Evolutionary conservation across 2,113 vertebrate species (phyloP).

Genomic region (Arenaria interpres): DNA sequence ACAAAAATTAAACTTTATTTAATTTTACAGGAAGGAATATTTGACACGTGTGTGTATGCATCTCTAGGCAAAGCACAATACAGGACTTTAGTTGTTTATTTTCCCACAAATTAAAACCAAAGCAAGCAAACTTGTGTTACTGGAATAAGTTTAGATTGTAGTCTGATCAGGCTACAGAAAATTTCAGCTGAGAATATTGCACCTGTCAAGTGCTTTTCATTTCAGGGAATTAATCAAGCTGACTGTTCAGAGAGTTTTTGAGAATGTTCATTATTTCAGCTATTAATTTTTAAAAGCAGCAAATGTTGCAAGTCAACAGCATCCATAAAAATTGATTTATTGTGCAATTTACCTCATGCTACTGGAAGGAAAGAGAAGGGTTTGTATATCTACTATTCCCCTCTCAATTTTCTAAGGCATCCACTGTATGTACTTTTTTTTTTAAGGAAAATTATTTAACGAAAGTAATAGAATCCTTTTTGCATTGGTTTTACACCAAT

Average conservation of each 20-base stretch:
- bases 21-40: conserved; percentile 41
- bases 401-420: conserved; percentile 18
- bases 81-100: conserved; percentile 4
- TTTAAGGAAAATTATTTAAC: conserved; percentile 53
- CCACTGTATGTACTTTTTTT: not conserved
- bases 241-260: conserved; percentile 63
- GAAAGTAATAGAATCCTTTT: conserved; percentile 41
- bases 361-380: conserved; percentile 54
- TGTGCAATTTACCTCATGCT: conserved; percentile 69
- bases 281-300: conserved; percentile 82
- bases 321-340: conserved; percentile 80
- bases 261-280: conserved; percentile 81
- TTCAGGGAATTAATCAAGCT: conserved; percentile 77
- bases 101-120: conserved; percentile 49
- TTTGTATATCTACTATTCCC: conserved; percentile 12
- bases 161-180: conserved; percentile 25
- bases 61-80: not conserved
- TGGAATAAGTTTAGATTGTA: not conserved
- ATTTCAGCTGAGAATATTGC: conserved; percentile 65
- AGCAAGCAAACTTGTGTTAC: not conserved
- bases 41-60: not conserved
- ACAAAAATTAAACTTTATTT: conserved; percentile 63
- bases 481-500: not conserved
- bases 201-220: conserved; percentile 72
- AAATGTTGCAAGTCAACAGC: conserved; percentile 80